These are phyloP conservation scores for Alces alces DNA, from an alignment of 2,113 vertebrate species.

Conservation along the genomic window DNA sequence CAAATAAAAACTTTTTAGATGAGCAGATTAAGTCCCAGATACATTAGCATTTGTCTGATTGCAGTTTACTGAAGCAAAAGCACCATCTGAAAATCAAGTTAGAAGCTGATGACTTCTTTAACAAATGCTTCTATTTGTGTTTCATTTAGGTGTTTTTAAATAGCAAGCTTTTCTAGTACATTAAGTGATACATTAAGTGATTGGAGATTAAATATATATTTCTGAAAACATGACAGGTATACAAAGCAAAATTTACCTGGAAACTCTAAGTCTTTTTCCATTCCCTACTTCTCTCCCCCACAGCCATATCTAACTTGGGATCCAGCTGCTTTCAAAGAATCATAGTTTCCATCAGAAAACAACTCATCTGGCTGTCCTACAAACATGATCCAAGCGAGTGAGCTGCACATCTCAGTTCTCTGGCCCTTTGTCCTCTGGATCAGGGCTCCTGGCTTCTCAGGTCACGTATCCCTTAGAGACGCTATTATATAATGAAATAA, in stretches of 20 bases:
- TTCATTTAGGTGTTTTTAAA: not conserved
- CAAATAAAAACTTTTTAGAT: not conserved
- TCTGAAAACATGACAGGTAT: not conserved
- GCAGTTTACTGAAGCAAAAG: not conserved
- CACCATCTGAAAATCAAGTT: not conserved
- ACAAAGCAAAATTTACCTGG: not conserved
- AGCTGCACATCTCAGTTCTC: not conserved
- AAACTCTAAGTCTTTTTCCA: not conserved
- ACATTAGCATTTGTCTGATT: not conserved
- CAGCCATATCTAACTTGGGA: not conserved
- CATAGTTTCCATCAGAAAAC: not conserved
- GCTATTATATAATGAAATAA: slow-evolving; percentile 50
- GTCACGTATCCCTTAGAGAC: not conserved
- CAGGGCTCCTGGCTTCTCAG: not conserved
- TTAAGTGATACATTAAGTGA: not conserved
- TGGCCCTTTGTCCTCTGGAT: not conserved
- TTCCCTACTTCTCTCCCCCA: not conserved
- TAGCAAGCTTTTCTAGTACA: not conserved
- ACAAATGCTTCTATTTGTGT: not conserved
- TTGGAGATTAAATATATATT: not conserved
- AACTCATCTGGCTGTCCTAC: not conserved
- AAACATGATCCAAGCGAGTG: not conserved
- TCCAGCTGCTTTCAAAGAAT: not conserved
- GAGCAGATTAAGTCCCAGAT: not conserved
- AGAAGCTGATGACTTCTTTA: not conserved